Evolutionary conservation across 2,888 invertebrate species (phyloP).

Genomic region (Dexiosoma caninum): DNA sequence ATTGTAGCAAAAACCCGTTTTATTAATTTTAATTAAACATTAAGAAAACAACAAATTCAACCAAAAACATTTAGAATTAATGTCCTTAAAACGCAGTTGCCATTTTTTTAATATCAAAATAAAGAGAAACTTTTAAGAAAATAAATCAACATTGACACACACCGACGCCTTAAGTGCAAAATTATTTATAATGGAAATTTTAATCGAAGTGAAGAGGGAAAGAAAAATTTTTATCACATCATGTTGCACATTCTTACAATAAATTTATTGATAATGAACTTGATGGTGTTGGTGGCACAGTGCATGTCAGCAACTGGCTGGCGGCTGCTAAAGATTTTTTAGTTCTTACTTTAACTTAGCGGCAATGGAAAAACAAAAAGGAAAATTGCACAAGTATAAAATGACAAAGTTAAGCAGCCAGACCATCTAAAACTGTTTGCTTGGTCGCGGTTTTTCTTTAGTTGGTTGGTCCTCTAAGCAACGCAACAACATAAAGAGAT

Average conservation of each 20-base stretch:
- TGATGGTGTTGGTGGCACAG: constrained; percentile 21
- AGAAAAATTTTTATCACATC: constrained; percentile 12
- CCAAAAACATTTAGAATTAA: background rate
- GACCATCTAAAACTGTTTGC: constrained; percentile 5
- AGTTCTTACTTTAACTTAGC: constrained; percentile 47
- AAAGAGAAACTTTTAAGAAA: background rate
- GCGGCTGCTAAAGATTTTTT: background rate
- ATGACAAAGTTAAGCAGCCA: background rate
- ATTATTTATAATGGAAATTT: constrained; percentile 29
- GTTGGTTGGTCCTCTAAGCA: background rate
- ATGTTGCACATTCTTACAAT: constrained; percentile 16
- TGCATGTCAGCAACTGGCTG: background rate
- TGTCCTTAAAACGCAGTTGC: background rate
- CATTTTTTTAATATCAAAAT: background rate
- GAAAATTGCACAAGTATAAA: constrained; percentile 49
- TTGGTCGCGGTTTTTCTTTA: background rate
- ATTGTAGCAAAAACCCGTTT: constrained; percentile 26
- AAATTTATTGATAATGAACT: constrained; percentile 59
- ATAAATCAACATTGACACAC: constrained; percentile 14
- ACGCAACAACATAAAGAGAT: background rate
- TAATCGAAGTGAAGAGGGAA: background rate
- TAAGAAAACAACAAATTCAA: background rate
- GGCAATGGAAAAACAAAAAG: constrained; percentile 31
- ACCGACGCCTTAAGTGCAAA: constrained; percentile 32
- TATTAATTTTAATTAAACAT: background rate